Evolutionary conservation across 1,140 invertebrate genomes (phyloP), one percentile per base, ranked within the genome.

Genomic region (Vollenhovia emeryi): DNA sequence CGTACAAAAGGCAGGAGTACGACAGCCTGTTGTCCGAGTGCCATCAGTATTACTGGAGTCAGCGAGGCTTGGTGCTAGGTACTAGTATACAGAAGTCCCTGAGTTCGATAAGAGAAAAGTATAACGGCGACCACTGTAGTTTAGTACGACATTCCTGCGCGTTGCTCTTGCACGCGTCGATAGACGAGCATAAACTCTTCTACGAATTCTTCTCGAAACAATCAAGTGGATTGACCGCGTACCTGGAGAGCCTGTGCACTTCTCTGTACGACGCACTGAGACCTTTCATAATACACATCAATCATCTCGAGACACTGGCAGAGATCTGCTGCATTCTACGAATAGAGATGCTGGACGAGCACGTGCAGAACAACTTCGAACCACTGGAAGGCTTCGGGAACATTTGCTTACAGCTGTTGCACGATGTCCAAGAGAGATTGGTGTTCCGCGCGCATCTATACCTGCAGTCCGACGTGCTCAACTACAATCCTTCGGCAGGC

Each of bases 401-500:
- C 45, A 96, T 98, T 45, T 98, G 98, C 71, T 95, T 97, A 24
- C 98, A 99, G 91, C 95, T 99, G 69, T 95, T 99, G 68, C 98
- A 99, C 93, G 99, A 99, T 96, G 98, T 98, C 11, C 99, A 99
- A 93, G 99, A 99, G 93, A 95, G 99, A 86, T 96, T 99, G 11
- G 99, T 99, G 9, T 99, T 99, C 93, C 96, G 99, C 64, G 98
- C 98, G 2, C 98, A 99, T 95, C 96, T 99, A 73, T 99, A 99
- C 94, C 96, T 99, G 60, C 96, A 98, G 78, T 97, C 97, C 2
- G 99, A 99, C 94, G 98, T 99, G 87, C 94, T 98, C 33, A 96
- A 97, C 83, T 99, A 98, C 93, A 96, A 97, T 86, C 98, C 99
- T 11, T 98, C 98, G 18, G 96, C 97, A 18, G 99, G 99, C 0